Conservation (phyloP, 2,888 invertebrate species). For the Biston betularia region DNA sequence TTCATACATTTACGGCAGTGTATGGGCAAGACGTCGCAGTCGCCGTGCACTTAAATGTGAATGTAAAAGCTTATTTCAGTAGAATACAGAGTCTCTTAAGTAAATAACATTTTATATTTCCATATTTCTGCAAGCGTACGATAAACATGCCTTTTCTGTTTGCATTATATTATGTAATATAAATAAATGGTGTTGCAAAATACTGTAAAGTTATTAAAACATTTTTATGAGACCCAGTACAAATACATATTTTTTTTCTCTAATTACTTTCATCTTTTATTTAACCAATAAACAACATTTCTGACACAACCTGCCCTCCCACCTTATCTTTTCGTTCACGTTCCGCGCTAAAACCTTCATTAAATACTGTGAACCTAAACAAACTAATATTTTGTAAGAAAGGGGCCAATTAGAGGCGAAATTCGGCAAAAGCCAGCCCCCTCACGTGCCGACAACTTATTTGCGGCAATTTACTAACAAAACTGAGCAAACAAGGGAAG, state of each 20-base stretch:
- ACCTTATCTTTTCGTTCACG: constrained; percentile 16
- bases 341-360: constrained; percentile 21
- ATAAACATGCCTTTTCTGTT: constrained; percentile 16
- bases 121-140: constrained; percentile 30
- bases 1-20: constrained; percentile 36
- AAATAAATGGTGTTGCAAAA: not conserved
- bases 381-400: constrained; percentile 42
- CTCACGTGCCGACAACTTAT: constrained; percentile 45
- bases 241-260: not conserved
- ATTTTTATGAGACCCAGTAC: not conserved
- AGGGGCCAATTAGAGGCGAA: constrained; percentile 47
- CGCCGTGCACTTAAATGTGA: constrained; percentile 39
- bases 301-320: constrained; percentile 3
- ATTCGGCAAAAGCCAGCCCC: constrained; percentile 39
- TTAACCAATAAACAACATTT: constrained; percentile 9
- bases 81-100: constrained; percentile 33
- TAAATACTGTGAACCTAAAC: constrained; percentile 33
- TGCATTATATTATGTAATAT: constrained; percentile 4
- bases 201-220: not conserved
- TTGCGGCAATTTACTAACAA: constrained; percentile 50
- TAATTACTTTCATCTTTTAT: constrained; percentile 4
- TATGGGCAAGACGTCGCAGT: constrained; percentile 34
- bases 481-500: constrained; percentile 49
- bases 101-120: constrained; percentile 40
- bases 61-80: constrained; percentile 39